phyloP scores from a whole-genome alignment of 2,113 vertebrate genomes.

The Egretta garzetta region DNA sequence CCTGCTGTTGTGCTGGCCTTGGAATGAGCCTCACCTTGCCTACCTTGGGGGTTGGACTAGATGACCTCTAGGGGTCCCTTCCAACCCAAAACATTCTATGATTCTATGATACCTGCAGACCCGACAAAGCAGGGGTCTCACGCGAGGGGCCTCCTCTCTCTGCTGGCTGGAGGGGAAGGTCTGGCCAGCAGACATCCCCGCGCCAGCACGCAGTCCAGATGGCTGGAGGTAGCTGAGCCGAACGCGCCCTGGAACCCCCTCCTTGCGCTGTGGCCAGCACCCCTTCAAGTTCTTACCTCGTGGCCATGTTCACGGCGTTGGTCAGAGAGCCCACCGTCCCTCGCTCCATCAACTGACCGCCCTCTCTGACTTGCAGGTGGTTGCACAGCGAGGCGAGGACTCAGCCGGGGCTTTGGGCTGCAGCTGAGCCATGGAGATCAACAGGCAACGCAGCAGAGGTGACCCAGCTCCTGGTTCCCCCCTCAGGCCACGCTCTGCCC shows the following conservation, averaged over 20 bases:
- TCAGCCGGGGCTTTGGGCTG: not conserved
- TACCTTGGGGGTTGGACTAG: not conserved
- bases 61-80: no score
- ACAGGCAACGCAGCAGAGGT: not conserved
- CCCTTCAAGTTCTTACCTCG: no score
- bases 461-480: not conserved
- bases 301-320: rapidly evolving
- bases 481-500: not conserved
- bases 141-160: not conserved
- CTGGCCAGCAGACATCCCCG: not conserved
- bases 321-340: not conserved
- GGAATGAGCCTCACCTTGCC: not conserved
- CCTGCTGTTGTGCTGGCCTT: not conserved
- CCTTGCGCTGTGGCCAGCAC: not conserved
- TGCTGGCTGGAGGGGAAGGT: no score
- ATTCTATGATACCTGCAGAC: no score
- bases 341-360: not conserved
- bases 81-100: no score
- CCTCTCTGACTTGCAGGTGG: not conserved
- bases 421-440: not conserved
- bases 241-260: not conserved
- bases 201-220: not conserved
- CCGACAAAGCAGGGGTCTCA: not conserved
- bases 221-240: not conserved
- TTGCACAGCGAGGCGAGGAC: not conserved